phyloP scores from a whole-genome alignment of 2,113 vertebrate species.

The Trogon melanurus region DNA sequence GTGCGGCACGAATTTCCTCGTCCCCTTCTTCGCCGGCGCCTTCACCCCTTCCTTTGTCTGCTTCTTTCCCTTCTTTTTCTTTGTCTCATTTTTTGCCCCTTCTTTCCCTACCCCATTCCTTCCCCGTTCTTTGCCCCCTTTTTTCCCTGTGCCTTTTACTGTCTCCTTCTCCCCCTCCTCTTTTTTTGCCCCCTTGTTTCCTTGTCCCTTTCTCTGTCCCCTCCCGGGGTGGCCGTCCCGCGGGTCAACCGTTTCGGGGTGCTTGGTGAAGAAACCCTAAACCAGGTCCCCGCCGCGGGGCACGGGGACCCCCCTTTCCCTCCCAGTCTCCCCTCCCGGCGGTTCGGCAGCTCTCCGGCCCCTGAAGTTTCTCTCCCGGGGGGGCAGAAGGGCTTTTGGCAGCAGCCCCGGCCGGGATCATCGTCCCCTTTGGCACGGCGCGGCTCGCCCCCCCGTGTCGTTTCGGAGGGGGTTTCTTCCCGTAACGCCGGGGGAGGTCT shows the following conservation, averaged over 20 bases:
- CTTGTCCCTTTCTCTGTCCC: background rate
- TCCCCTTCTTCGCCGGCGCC: background rate
- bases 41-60: background rate
- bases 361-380: background rate
- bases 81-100: background rate
- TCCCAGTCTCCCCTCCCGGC: too few relatives aligned
- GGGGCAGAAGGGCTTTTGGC: background rate
- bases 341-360: too few relatives aligned
- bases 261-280: background rate
- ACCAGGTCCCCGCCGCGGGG: fast-evolving
- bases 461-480: background rate
- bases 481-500: background rate
- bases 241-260: background rate
- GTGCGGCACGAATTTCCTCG: too few relatives aligned
- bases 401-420: background rate
- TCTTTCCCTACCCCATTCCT: background rate
- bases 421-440: background rate
- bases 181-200: background rate
- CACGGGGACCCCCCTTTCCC: background rate
- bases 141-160: too few relatives aligned
- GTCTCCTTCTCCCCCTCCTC: too few relatives aligned
- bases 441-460: background rate
- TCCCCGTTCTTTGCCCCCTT: background rate
- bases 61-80: background rate
- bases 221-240: background rate